Conservation (phyloP, 2,113 vertebrate genomes). For the Muntiacus muntjak region DNA sequence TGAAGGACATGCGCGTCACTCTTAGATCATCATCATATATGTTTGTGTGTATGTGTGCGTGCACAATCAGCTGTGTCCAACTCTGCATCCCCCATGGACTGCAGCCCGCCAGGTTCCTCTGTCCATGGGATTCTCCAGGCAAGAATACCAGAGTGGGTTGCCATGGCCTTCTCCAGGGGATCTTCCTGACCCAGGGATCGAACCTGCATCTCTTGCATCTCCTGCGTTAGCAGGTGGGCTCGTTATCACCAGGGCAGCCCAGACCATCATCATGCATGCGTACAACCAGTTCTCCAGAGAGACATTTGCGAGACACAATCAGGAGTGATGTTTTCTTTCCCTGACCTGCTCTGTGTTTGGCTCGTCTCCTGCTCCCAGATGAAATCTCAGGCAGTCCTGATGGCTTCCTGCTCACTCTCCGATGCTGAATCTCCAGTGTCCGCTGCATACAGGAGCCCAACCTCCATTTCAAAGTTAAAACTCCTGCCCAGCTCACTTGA, state of each 20-base stretch:
- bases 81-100: neutral
- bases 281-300: neutral
- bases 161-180: neutral
- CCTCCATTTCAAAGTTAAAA: neutral
- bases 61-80: neutral
- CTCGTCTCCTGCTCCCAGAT: neutral
- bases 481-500: neutral
- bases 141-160: neutral
- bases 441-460: neutral
- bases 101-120: neutral
- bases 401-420: neutral
- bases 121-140: neutral
- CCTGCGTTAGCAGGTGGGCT: neutral
- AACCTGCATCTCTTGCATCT: accelerated
- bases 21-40: neutral
- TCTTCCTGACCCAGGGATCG: neutral
- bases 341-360: neutral
- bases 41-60: neutral
- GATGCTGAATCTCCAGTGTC: neutral
- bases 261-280: neutral
- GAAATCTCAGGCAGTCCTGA: neutral
- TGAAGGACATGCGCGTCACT: neutral
- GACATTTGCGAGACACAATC: neutral
- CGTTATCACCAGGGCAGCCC: neutral
- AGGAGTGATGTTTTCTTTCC: neutral